phyloP scores from a whole-genome alignment of 2,113 vertebrate genomes.

The Phyllostomus discolor region DNA sequence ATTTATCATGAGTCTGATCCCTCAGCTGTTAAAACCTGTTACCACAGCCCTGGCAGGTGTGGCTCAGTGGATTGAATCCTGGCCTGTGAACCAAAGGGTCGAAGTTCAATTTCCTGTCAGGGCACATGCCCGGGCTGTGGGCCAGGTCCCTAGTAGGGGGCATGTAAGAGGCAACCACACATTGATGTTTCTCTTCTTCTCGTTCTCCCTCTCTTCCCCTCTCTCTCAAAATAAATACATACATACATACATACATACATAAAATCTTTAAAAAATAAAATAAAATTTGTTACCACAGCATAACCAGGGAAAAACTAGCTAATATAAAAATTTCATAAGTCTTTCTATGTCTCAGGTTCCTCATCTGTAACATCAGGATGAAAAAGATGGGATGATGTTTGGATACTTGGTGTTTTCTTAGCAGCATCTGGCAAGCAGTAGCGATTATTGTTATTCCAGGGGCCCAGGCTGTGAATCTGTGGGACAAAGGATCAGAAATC shows the following conservation, averaged over 20 bases:
- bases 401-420: neutral
- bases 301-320: neutral
- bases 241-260: too few species aligned
- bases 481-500: neutral
- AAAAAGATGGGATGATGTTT: neutral
- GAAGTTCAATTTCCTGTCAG: too few species aligned
- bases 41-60: neutral
- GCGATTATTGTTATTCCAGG: neutral
- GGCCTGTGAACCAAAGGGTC: too few species aligned
- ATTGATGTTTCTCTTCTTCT: too few species aligned
- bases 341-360: neutral
- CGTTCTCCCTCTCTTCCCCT: too few species aligned
- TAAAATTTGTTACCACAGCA: neutral
- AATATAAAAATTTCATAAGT: neutral
- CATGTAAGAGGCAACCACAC: too few species aligned
- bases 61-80: too few species aligned
- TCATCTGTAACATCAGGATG: neutral
- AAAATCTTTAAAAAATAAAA: too few species aligned
- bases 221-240: too few species aligned
- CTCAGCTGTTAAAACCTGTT: neutral
- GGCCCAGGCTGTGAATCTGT: neutral
- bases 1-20: neutral
- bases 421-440: neutral
- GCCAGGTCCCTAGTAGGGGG: too few species aligned
- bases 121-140: too few species aligned